These are phyloP conservation scores for Phortica magna DNA, from an alignment of 2,888 invertebrate species.

Conservation along the genomic window DNA sequence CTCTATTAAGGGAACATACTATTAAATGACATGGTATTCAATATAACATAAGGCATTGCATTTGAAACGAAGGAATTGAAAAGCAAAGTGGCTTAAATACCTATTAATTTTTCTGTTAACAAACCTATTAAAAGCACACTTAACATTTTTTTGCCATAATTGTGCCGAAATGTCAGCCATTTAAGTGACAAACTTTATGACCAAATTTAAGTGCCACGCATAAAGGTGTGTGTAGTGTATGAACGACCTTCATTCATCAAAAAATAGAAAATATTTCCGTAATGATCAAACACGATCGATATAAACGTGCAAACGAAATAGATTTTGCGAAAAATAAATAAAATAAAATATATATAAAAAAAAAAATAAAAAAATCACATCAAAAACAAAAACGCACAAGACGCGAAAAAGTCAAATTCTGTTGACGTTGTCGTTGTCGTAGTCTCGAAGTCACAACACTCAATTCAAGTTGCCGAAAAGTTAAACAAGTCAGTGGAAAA, in stretches of 20 bases:
- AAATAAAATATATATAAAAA: neutral
- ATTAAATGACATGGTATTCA: too few relatives aligned
- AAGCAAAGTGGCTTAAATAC: too few relatives aligned
- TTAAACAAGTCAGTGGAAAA: too few relatives aligned
- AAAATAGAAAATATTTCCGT: conserved; percentile 72
- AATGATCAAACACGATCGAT: conserved; percentile 68
- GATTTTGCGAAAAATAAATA: conserved; percentile 16
- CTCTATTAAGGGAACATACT: too few relatives aligned
- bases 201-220: neutral
- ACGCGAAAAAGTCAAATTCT: conserved; percentile 15
- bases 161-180: too few relatives aligned
- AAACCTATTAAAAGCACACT: too few relatives aligned
- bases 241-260: conserved; percentile 44
- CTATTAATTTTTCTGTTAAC: too few relatives aligned
- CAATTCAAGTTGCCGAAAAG: too few relatives aligned
- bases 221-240: neutral
- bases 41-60: too few relatives aligned
- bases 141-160: too few relatives aligned
- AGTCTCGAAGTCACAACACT: neutral
- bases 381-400: too few relatives aligned
- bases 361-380: neutral
- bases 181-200: neutral
- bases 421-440: neutral
- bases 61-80: too few relatives aligned
- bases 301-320: conserved; percentile 37